Conservation (phyloP, 2,888 invertebrate species). For the Tanytarsus gracilentus region DNA sequence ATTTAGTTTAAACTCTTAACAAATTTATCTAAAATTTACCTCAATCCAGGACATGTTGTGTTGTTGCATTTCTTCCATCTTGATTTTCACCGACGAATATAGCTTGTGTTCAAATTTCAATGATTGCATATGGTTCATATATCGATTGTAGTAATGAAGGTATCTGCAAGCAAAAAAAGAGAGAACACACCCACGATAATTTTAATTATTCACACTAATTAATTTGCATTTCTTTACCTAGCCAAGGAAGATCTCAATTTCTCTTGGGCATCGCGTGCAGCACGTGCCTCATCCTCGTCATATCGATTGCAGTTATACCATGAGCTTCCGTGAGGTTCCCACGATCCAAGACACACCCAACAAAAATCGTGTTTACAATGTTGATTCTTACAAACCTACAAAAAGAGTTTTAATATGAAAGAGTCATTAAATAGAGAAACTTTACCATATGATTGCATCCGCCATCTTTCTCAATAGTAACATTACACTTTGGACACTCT, state of each 20-base stretch:
- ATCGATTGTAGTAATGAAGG: slow-evolving; percentile 96
- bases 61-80: slow-evolving; percentile 99
- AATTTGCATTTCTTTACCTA: slow-evolving; percentile 47
- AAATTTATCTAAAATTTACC: slow-evolving; percentile 43
- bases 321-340: slow-evolving; percentile 97
- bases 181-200: not conserved
- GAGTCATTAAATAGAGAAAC: not conserved
- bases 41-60: slow-evolving; percentile 99
- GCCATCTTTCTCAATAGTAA: slow-evolving; percentile 93
- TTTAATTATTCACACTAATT: not conserved
- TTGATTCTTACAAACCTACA: slow-evolving; percentile 80
- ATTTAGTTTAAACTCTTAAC: slow-evolving; percentile 7
- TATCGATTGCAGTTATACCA: slow-evolving; percentile 98
- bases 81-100: slow-evolving; percentile 89
- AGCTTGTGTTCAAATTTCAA: slow-evolving; percentile 95
- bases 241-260: slow-evolving; percentile 87
- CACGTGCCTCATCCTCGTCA: slow-evolving; percentile 93
- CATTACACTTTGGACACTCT: slow-evolving; percentile 97
- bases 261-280: slow-evolving; percentile 93
- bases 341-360: slow-evolving; percentile 97
- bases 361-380: slow-evolving; percentile 97
- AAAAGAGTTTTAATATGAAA: not conserved
- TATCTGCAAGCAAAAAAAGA: no score
- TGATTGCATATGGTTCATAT: slow-evolving; percentile 99
- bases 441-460: slow-evolving; percentile 96